Evolutionary conservation across 2,888 invertebrate species (phyloP).

Genomic region (Ormyrus labotus): DNA sequence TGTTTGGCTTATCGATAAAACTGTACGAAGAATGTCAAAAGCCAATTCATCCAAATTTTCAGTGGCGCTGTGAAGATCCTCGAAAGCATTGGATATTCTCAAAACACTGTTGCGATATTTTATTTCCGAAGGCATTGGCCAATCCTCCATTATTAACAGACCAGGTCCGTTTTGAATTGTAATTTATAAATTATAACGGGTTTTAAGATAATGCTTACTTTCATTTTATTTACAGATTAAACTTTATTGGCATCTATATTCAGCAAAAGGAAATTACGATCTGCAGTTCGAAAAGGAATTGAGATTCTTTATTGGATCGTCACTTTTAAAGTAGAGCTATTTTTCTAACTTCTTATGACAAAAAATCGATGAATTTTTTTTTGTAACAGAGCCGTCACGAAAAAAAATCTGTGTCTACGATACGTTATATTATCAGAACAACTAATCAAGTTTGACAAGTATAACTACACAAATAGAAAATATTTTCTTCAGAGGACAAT

Average conservation of each 20-base stretch:
- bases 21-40: neutral
- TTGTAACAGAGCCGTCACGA: neutral
- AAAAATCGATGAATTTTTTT: neutral
- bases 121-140: conserved; percentile 15
- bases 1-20: conserved; percentile 35
- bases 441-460: conserved; percentile 11
- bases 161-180: conserved; percentile 18
- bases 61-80: conserved; percentile 12
- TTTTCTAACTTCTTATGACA: no score
- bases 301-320: neutral
- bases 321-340: conserved; percentile 21
- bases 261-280: conserved; percentile 1
- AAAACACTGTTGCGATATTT: conserved; percentile 15
- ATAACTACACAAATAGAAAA: neutral
- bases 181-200: neutral
- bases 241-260: conserved; percentile 37
- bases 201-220: neutral
- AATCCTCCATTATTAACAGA: conserved; percentile 25
- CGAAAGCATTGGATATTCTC: conserved; percentile 32
- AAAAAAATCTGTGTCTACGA: neutral
- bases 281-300: conserved; percentile 1
- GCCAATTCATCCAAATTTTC: neutral
- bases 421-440: conserved; percentile 26
- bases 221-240: conserved; percentile 19
- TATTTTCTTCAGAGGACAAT: neutral